Conservation (phyloP, 53 echinoderm and acorn worm species). For the Crossaster papposus region DNA sequence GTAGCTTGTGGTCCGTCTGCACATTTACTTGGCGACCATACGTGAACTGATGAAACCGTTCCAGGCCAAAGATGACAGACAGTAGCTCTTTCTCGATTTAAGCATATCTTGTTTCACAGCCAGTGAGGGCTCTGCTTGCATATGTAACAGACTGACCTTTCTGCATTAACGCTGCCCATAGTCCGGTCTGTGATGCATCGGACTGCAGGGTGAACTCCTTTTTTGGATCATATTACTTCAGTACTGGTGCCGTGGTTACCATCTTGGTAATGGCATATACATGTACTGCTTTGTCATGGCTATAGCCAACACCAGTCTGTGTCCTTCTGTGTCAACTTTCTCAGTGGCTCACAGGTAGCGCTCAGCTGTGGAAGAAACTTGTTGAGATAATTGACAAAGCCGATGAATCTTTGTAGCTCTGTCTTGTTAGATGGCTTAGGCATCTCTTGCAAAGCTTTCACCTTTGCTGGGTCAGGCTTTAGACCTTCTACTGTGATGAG, state of each 20-base stretch:
- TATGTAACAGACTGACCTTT: constrained; percentile 73
- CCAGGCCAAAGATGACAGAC: constrained; percentile 38
- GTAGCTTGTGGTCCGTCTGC: constrained; percentile 38
- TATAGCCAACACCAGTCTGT: constrained; percentile 35
- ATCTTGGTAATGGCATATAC: constrained; percentile 17
- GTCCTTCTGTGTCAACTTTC: constrained; percentile 55
- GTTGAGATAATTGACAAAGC: constrained; percentile 57
- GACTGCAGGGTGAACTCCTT: constrained; percentile 57
- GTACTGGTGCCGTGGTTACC: constrained; percentile 30
- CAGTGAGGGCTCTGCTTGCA: constrained; percentile 74
- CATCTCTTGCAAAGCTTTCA: constrained; percentile 9
- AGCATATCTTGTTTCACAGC: constrained; percentile 63
- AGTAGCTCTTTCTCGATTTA: constrained; percentile 71
- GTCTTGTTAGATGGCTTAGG: neutral
- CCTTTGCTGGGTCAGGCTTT: constrained; percentile 13
- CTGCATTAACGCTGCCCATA: constrained; percentile 68
- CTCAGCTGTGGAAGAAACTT: constrained; percentile 61
- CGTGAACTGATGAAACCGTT: constrained; percentile 60
- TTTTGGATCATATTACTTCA: constrained; percentile 37
- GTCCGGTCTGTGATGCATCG: constrained; percentile 70
- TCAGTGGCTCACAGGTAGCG: constrained; percentile 41
- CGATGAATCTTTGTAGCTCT: constrained; percentile 34
- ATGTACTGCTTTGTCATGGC: constrained; percentile 21
- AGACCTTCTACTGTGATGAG: constrained; percentile 16
- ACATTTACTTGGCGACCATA: constrained; percentile 53